Conservation (phyloP, 2,113 vertebrate species). For the Microcebus tavaratra region DNA sequence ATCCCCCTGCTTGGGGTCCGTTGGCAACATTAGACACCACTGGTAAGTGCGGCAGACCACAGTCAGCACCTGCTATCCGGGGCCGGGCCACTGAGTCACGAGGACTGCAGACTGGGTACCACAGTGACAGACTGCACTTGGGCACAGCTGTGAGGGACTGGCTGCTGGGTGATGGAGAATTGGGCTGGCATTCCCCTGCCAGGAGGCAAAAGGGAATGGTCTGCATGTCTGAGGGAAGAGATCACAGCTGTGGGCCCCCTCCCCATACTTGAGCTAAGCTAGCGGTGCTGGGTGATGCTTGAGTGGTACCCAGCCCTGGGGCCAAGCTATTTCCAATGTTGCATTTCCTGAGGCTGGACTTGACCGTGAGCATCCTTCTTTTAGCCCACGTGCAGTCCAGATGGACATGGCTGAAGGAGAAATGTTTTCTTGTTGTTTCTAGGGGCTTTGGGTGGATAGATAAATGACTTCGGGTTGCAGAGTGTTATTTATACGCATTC, state of each 20-base stretch:
- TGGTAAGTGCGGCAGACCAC: background rate
- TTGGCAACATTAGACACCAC: too few relatives aligned
- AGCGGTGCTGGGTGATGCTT: background rate
- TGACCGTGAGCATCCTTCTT: background rate
- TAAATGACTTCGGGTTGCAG: background rate
- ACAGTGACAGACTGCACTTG: rapidly evolving
- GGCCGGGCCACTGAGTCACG: too few relatives aligned
- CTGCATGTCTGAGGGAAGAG: background rate
- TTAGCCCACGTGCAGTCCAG: constrained; percentile 40
- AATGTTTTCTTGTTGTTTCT: background rate
- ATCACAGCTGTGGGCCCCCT: background rate
- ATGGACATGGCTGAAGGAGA: background rate
- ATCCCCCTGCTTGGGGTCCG: background rate
- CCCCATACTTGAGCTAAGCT: background rate
- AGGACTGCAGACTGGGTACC: background rate
- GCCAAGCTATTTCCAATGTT: background rate
- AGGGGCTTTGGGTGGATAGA: background rate
- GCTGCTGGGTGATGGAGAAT: background rate
- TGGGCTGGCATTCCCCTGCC: too few relatives aligned
- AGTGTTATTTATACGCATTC: background rate
- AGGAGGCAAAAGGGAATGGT: background rate
- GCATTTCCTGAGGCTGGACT: background rate
- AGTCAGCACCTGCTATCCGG: background rate
- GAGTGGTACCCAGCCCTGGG: background rate
- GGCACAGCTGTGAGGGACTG: background rate